These are phyloP conservation scores for Orchestes rusci DNA, from an alignment of 2,888 invertebrate genomes.

Conservation along the genomic window DNA sequence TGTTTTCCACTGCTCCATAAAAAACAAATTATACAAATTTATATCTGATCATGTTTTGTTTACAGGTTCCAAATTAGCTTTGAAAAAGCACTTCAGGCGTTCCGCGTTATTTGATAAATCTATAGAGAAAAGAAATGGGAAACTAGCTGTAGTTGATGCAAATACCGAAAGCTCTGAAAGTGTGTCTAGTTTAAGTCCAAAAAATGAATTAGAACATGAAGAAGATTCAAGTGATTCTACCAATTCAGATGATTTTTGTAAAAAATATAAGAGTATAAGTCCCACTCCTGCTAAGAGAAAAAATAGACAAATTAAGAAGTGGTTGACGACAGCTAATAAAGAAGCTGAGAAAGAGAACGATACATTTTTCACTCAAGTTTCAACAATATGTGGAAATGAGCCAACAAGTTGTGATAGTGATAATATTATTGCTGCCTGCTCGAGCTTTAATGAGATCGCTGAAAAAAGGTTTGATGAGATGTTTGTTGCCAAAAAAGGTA, in stretches of 20 bases:
- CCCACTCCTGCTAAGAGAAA: conserved; percentile 6
- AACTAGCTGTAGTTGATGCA: conserved; percentile 24
- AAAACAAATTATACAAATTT: no score
- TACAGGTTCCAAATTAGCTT: conserved; percentile 34
- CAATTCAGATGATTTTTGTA: conserved; percentile 9
- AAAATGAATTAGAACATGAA: neutral
- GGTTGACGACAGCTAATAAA: conserved; percentile 31
- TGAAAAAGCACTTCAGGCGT: conserved; percentile 35
- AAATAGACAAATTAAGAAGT: conserved; percentile 25
- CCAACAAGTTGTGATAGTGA: conserved; percentile 18
- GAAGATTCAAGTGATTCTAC: conserved; percentile 1
- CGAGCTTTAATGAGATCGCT: conserved; percentile 28
- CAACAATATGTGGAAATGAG: conserved; percentile 30
- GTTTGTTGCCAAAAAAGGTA: conserved; percentile 24
- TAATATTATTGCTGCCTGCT: conserved; percentile 28
- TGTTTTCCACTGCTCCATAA: no score
- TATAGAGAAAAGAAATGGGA: conserved; percentile 23
- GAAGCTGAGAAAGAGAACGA: conserved; percentile 19
- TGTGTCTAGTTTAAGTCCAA: conserved; percentile 5
- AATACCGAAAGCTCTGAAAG: conserved; percentile 23
- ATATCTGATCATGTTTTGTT: no score
- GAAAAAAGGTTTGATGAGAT: conserved; percentile 32
- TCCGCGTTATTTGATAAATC: conserved; percentile 32
- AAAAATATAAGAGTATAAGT: no score
- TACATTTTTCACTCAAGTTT: conserved; percentile 32